Base-by-base conservation (phyloP, 2,888 invertebrate genomes). In the Girardia tigrina region DNA sequence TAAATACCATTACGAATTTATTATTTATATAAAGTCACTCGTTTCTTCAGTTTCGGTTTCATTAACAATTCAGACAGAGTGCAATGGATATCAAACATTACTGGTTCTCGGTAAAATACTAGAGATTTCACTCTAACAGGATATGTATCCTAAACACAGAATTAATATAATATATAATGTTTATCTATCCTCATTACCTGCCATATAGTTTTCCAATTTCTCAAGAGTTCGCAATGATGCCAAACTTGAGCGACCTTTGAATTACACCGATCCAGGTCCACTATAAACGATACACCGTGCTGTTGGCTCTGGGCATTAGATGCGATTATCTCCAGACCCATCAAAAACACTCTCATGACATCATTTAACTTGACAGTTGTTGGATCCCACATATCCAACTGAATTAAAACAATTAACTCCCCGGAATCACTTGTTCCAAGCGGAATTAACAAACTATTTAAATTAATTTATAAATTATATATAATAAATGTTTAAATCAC, bases 41-140 rank as follows among this genome's bases (percentile, higher is more conserved):
- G n/a, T 56, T 56, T 56, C n/a, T 56, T 56, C 56, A 56, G 4
- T 56, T 56, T 56, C 8, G 56, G n/a, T 56, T 56, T 56, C 56
- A 56, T 56, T 2, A 56, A 2, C 23, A 56, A n/a, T 56, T 56
- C n/a, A n/a, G 56, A 56, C 4, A 56, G n/a, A 4, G 56, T 20
- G 23, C 56, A 56, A 56, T 56, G 56, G 23, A 56, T 56, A 56
- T 56, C 56, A 56, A 56, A 56, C 4, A 56, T 56, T 8, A 56
- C n/a, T 2, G 56, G 56, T 56, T 56, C 56, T 56, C 56, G 4
- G n/a, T 12, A 56, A 16, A 56, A 56, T 20, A 56, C 23, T 23
- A 56, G 23, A 56, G n/a, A 20, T 56, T 56, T 56, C n/a, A 56
- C n/a, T 56, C 56, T 4, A 4, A 56, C 23, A 56, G 56, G 56